Conservation (phyloP, 2,113 vertebrate species). For the Promerops cafer region DNA sequence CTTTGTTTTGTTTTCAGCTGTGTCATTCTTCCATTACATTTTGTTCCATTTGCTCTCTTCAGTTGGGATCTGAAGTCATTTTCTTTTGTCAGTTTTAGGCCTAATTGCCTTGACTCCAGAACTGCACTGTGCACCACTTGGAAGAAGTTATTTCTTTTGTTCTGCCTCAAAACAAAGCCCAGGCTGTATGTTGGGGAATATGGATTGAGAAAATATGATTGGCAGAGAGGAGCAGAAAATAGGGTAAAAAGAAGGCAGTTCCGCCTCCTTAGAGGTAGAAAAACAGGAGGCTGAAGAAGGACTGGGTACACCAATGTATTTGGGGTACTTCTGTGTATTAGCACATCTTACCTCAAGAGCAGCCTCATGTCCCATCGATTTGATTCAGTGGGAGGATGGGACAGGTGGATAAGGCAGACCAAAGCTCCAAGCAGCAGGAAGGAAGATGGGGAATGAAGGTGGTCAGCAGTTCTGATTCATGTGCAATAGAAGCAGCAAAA, state of each 20-base stretch:
- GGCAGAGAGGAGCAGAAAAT: neutral
- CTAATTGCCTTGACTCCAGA: neutral
- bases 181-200: neutral
- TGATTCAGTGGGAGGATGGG: neutral
- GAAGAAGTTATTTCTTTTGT: slow-evolving; percentile 26
- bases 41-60: slow-evolving; percentile 33
- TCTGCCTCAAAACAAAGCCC: neutral
- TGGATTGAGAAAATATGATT: neutral
- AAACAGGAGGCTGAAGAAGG: neutral
- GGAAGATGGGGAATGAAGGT: neutral
- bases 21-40: slow-evolving; percentile 37
- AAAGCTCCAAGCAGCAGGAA: neutral
- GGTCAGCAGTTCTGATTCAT: neutral
- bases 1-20: slow-evolving; percentile 56
- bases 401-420: neutral
- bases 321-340: neutral
- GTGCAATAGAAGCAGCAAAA: neutral
- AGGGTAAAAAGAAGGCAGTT: neutral
- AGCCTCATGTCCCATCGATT: neutral
- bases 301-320: neutral
- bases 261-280: neutral
- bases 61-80: slow-evolving; percentile 27
- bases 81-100: slow-evolving; percentile 25
- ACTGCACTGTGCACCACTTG: slow-evolving; percentile 12
- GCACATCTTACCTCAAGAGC: neutral